Evolutionary conservation across 2,797 vertebrate species (phyloP), one percentile per base, ranked within the genome.

Genomic region (Chanos chanos): DNA sequence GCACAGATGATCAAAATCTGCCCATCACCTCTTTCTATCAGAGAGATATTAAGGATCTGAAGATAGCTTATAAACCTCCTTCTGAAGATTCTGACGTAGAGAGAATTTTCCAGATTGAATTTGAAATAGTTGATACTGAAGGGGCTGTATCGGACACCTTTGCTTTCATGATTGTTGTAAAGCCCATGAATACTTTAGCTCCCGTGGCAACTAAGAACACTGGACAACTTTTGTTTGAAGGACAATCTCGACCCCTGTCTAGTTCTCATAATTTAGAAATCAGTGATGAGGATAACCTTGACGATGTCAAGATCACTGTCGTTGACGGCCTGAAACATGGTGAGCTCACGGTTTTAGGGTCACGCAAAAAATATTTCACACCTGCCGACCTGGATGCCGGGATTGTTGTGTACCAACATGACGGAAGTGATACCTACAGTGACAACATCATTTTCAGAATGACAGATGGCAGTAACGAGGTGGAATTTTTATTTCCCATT

Each of bases 401-500:
- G 1, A 73, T 79, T 44, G 90, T 95, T 39, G 74, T 93, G 30
- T 95, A 94, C 71, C 91, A 92, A 71, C 92, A 94, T 0, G 90
- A 94, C 0, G 92, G 92, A 65, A 94, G 88, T 0, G 87, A 95
- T 66, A 94, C 91, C 27, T 93, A 91, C 70, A 94, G 92, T 0
- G 92, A 96, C 77, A 96, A 92, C 61, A 86, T 94, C 54, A 77
- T 95, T 73, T 93, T 96, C 73, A 68, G 75, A 53, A 86, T 95
- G 89, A 88, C 86, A 7, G 92, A 94, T 6, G 90, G 89, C 34
- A 82, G 44, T 5, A 88, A 93, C 57, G 88, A 89, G 44, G 91
- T 94, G 1, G 87, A 96, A 63, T 92, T 96, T 84, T 83, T 97
- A 65, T 94, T 93, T 63, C 89, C 91, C 3, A 86, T 95, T 67